phyloP scores from a whole-genome alignment of 2,113 vertebrate species.

The Dicentrarchus labrax region DNA sequence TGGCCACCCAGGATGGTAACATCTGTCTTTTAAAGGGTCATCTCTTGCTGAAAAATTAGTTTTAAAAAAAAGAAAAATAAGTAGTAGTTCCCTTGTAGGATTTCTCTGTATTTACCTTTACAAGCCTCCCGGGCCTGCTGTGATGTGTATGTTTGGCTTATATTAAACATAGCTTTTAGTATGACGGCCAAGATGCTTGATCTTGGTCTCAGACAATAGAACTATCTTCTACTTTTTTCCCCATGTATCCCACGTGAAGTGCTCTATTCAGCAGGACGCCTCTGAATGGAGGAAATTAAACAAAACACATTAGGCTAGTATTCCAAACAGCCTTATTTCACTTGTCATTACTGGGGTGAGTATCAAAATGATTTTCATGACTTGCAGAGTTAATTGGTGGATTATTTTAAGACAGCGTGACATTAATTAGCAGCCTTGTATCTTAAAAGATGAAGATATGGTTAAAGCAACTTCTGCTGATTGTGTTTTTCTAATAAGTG shows the following conservation, averaged over 20 bases:
- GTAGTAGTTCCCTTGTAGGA: background rate
- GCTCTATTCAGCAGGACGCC: background rate
- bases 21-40: constrained; percentile 3
- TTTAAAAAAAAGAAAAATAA: background rate
- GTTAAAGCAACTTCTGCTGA: background rate
- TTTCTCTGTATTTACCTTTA: constrained; percentile 12
- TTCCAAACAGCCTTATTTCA: constrained; percentile 4
- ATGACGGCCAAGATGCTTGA: background rate
- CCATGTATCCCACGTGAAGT: background rate
- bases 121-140: background rate
- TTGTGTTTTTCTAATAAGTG: background rate
- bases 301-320: background rate
- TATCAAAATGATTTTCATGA: constrained; percentile 7
- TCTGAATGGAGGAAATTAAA: background rate
- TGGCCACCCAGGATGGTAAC: background rate
- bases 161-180: constrained; percentile 14
- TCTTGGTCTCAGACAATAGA: background rate
- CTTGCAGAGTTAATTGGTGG: background rate
- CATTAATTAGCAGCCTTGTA: background rate
- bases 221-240: background rate
- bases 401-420: background rate
- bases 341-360: background rate
- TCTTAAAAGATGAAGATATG: background rate
- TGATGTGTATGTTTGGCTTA: background rate
- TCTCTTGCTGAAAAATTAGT: constrained; percentile 9